Base-by-base conservation (phyloP, 2,888 invertebrate genomes). In the Timema cristinae region DNA sequence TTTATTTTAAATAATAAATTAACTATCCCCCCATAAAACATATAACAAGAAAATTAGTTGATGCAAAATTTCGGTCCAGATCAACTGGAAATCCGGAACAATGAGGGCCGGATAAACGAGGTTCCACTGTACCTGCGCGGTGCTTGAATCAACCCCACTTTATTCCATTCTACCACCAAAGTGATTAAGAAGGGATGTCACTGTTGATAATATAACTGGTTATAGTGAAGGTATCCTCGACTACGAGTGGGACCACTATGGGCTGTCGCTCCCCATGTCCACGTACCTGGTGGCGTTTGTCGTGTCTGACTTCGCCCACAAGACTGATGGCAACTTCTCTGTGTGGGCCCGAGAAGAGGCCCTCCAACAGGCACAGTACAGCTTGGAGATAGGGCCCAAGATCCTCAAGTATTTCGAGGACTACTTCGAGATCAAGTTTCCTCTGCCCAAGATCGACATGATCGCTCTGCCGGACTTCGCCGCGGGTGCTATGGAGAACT, bases 231-330 rank as follows among this genome's bases (percentile, higher is more conserved):
- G 82, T 1, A 77, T 90, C 10, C 82, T 85, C 5, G 84, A 87
- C 69, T 94, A 91, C 82, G 85, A 88, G 0, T 93, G 91, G 88
- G 95, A 95, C 79, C 87, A 89, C 77, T 94, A 90, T 79, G 85
- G 89, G 10, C 88, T 89, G 77, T 91, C 93, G 0, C 84, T 93
- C 0, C 91, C 91, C 13, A 96, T 95, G 86, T 84, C 84, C 74
- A 85, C 86, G 5, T 96, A 95, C 79, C 83, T 96, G 54, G 90
- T 95, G 6, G 95, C 95, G 0, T 93, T 92, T 78, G 89, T 92
- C 0, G 89, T 95, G 13, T 91, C 91, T 0, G 93, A 94, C 80
- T 93, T 93, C 77, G 86, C 83, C 8, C 86, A 83, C 9, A 86
- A 86, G 78, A 84, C 82, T 13, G 83, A 85, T 69, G 86, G 86